These are phyloP conservation scores for Psittacara wagleri DNA, from an alignment of 2,113 vertebrate species.

Conservation along the genomic window DNA sequence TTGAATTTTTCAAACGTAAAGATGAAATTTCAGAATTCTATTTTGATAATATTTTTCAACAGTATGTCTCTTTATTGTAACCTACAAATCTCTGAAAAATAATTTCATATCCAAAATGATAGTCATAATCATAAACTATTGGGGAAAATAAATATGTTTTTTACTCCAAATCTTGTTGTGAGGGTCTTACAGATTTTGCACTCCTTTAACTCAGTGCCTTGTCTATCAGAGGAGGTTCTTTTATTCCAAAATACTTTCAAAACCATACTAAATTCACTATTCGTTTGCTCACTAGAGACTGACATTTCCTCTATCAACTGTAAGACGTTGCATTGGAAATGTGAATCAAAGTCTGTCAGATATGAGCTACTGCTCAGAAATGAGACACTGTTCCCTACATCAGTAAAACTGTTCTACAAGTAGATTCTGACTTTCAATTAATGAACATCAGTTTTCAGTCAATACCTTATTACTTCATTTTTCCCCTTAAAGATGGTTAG, in stretches of 20 bases:
- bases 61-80: background rate
- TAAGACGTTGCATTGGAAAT: background rate
- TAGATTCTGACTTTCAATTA: background rate
- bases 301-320: background rate
- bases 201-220: background rate
- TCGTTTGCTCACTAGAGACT: background rate
- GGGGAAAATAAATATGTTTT: rapidly evolving
- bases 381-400: background rate
- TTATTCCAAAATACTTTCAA: background rate
- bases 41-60: background rate
- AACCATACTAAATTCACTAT: background rate
- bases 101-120: background rate
- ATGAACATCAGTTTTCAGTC: background rate
- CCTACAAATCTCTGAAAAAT: background rate
- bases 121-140: background rate
- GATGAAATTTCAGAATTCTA: background rate
- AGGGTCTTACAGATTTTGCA: background rate
- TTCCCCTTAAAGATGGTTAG: background rate
- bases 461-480: background rate
- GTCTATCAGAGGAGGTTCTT: background rate
- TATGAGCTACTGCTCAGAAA: background rate
- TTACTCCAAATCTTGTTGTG: background rate
- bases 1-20: background rate
- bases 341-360: background rate
- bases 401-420: background rate